These are phyloP conservation scores for Tillus elongatus DNA, from an alignment of 2,888 invertebrate species.

Conservation along the genomic window DNA sequence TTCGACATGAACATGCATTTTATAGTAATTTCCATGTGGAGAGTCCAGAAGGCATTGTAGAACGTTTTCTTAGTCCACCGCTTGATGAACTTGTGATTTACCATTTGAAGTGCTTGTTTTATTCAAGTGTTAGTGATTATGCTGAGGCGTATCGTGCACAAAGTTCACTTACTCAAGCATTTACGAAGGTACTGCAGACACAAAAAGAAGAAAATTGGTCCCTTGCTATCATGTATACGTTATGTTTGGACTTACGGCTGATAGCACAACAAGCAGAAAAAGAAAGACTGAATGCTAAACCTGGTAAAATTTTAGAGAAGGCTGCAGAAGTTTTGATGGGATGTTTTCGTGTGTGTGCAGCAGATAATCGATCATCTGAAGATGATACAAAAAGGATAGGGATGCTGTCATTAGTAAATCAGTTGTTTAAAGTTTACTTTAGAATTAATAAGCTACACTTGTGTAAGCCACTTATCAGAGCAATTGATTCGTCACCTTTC, in stretches of 20 bases:
- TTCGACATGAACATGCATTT: conserved; percentile 63
- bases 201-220: conserved; percentile 96
- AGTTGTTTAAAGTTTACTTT: conserved; percentile 79
- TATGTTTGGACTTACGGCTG: conserved; percentile 76
- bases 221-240: conserved; percentile 83
- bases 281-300: conserved; percentile 45
- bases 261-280: conserved; percentile 73
- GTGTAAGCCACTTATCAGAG: conserved; percentile 90
- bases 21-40: conserved; percentile 61
- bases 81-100: conserved; percentile 65
- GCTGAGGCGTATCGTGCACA: conserved; percentile 71
- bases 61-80: conserved; percentile 60
- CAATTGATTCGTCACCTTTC: conserved; percentile 86
- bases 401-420: conserved; percentile 93
- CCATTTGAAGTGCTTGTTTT: conserved; percentile 61
- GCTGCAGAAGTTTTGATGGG: conserved; percentile 89
- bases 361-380: conserved; percentile 83
- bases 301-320: conserved; percentile 75
- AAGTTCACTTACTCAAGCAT: conserved; percentile 63
- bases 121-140: conserved; percentile 42
- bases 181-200: conserved; percentile 73
- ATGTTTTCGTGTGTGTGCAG: conserved; percentile 90
- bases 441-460: conserved; percentile 82
- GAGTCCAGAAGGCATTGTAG: conserved; percentile 60
- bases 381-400: conserved; percentile 91